These are phyloP conservation scores for Drosophila parabipectinata DNA, from an alignment of 1,140 invertebrate genomes.

Conservation along the genomic window DNA sequence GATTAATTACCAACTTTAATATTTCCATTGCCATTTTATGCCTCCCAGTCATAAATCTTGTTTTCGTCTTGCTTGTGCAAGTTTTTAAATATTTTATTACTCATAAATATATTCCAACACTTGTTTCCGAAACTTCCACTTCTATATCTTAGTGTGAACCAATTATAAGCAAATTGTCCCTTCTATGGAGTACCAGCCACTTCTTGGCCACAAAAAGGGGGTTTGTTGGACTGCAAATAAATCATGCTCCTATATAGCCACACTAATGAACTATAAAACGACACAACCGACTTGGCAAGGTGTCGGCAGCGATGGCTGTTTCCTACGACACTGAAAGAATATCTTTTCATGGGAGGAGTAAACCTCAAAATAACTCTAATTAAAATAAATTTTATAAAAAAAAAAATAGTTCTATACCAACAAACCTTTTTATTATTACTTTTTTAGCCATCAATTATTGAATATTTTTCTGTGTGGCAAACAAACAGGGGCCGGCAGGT, in stretches of 20 bases:
- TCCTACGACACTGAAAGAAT: not conserved
- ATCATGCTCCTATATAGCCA: constrained; percentile 70
- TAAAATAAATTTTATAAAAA: not conserved
- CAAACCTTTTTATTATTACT: not conserved
- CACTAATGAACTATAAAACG: constrained; percentile 76
- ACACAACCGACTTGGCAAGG: constrained; percentile 38
- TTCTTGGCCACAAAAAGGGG: not conserved
- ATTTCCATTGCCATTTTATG: constrained; percentile 40
- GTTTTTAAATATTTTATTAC: constrained; percentile 7
- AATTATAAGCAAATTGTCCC: constrained; percentile 20
- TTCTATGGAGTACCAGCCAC: constrained; percentile 3
- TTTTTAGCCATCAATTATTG: not conserved
- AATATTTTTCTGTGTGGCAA: constrained; percentile 1
- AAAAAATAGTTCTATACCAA: not conserved
- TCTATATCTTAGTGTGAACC: not conserved
- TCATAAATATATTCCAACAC: constrained; percentile 1
- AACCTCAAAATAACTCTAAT: not conserved
- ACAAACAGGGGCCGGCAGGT: constrained; percentile 24
- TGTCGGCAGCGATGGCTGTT: constrained; percentile 29
- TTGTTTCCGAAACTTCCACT: not conserved
- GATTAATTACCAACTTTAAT: constrained; percentile 65
- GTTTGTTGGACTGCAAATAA: constrained; percentile 48
- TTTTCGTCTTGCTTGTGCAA: constrained; percentile 2
- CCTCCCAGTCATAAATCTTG: constrained; percentile 32
- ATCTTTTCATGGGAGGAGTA: not conserved